Evolutionary conservation across 2,113 vertebrate species (phyloP), one percentile per base, ranked within the genome.

Genomic region (Hydrolagus affinis): DNA sequence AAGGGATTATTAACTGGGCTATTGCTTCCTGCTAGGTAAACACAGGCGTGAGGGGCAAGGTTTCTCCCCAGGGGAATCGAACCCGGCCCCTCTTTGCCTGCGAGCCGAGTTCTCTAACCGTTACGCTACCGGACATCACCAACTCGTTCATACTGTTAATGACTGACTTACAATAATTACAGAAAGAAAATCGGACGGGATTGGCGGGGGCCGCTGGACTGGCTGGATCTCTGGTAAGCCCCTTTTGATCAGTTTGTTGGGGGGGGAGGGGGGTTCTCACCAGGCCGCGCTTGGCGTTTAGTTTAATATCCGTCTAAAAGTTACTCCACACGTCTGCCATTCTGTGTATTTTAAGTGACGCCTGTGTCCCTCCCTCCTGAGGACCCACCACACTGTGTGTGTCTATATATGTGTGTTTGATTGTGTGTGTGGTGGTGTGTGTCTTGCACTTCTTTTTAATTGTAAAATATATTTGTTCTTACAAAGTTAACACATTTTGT

Each of bases 311-410:
- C 70, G 8, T 23, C 28, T n/a, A n/a, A n/a, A 4, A 30, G 25
- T 30, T 72, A 12, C 25, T 28, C 3, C 70, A 72, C 25, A 72
- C 44, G 6, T 44, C 12, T 72, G 11, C 70, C 25, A 30, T 30
- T 28, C 9, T 75, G 17, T 56, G 30, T 21, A 73, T 15, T 30
- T 6, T 14, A 75, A 56, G 73, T 19, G 17, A 11, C 32, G 44
- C 56, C 87, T 85, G 28, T 86, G 0, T 60, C 8, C 56, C 8
- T 86, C 87, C 86, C 78, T 17, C 87, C 71, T 88, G 72, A 85
- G 10, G 0, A 19, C 0, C 44, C 44, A 6, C 44, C 6, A 44
- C 6, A 44, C 6, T 44, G 44, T 6, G 6, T 44, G 44, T 44
- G 44, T n/a, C n/a, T n/a, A n/a, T n/a, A n/a, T n/a, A n/a, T n/a